A percentile compares a stretch with the other conserved stretches of the same genome.
These are phyloP conservation scores for Limenitis camilla DNA, from an alignment of 2,888 invertebrate genomes.

Conservation along the genomic window DNA sequence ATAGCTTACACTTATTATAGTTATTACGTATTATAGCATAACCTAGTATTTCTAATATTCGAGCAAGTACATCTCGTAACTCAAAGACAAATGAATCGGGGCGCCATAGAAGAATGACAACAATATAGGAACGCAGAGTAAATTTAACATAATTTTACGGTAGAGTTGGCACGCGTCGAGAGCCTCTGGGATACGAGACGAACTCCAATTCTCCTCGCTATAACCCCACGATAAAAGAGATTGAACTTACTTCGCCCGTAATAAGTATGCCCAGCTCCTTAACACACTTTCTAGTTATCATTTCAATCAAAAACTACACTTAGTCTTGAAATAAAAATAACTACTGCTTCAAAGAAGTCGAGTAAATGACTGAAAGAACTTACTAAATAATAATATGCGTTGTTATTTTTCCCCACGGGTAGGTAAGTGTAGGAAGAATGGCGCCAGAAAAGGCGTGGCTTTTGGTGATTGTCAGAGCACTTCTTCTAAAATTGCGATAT, in stretches of 20 bases:
- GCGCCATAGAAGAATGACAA: conserved; percentile 42
- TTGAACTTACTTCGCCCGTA: conserved; percentile 64
- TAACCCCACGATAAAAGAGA: conserved; percentile 68
- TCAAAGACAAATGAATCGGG: conserved; percentile 31
- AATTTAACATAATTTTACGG: conserved; percentile 69
- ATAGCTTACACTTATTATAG: no score
- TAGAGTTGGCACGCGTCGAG: conserved; percentile 51
- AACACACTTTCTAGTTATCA: conserved; percentile 39
- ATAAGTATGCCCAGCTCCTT: conserved; percentile 50
- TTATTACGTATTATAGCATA: background rate
- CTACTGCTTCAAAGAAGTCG: conserved; percentile 7
- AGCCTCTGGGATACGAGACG: conserved; percentile 48
- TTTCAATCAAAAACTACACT: conserved; percentile 40
- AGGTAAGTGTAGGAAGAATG: conserved; percentile 10
- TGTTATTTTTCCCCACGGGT: conserved; percentile 14
- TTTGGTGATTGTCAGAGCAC: conserved; percentile 15
- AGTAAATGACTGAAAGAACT: conserved; percentile 19
- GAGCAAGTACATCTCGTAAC: conserved; percentile 18
- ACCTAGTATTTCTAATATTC: background rate
- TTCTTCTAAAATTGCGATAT: conserved; percentile 26
- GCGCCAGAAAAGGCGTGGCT: conserved; percentile 18
- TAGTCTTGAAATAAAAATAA: conserved; percentile 29
- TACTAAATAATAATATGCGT: conserved; percentile 14
- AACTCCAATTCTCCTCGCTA: conserved; percentile 57
- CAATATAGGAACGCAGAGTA: conserved; percentile 48